These are phyloP conservation scores for Enteromius thamalakanensis DNA, from an alignment of 2,797 vertebrate species.

Conservation along the genomic window DNA sequence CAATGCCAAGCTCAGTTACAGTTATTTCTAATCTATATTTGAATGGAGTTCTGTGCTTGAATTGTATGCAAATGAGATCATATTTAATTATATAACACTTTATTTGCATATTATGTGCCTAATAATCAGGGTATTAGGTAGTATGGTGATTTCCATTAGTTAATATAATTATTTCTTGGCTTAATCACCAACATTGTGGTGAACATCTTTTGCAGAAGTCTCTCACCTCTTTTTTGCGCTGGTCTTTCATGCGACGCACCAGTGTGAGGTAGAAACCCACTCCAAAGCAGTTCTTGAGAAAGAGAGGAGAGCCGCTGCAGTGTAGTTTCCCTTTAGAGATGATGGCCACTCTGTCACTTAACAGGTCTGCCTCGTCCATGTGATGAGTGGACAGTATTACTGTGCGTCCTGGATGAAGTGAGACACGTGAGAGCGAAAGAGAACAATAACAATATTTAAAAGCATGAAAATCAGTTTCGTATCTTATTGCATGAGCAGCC, in stretches of 20 bases:
- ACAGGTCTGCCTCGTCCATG: slow-evolving; percentile 98
- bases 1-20: not conserved
- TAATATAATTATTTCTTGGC: not conserved
- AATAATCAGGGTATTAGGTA: not conserved
- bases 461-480: not conserved
- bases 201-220: not conserved
- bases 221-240: slow-evolving; percentile 74
- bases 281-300: slow-evolving; percentile 94
- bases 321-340: slow-evolving; percentile 92
- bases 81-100: no score
- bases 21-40: not conserved
- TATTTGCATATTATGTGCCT: not conserved
- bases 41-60: not conserved
- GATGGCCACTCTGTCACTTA: slow-evolving; percentile 95
- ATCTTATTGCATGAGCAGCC: not conserved
- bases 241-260: slow-evolving; percentile 80
- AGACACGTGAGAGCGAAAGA: not conserved
- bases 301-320: slow-evolving; percentile 93
- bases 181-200: not conserved
- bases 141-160: not conserved
- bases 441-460: not conserved
- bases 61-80: not conserved
- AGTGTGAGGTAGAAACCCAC: slow-evolving; percentile 95
- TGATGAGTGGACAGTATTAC: slow-evolving; percentile 97
- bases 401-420: slow-evolving; percentile 82